Evolutionary conservation across 2,888 invertebrate species (phyloP), one percentile per base, ranked within the genome.

Genomic region (Spodoptera picta): DNA sequence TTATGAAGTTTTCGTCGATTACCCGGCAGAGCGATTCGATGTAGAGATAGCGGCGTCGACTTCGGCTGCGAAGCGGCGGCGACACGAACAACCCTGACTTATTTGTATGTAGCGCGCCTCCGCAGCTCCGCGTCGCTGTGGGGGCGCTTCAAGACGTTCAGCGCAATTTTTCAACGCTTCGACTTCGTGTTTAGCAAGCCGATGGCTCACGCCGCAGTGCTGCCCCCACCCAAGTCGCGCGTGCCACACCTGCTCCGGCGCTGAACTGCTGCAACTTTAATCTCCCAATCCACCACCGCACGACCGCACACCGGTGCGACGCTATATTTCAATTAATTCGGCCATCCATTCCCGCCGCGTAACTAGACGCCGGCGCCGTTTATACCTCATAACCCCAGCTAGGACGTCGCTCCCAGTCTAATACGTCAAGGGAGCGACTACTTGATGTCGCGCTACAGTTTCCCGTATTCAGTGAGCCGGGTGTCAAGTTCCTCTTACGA

Each of bases 251-350:
- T 90, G 91, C 88, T 89, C 89, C 77, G 87, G 85, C 86, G 87
- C 87, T 85, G 86, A 82, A 81, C 87, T 88, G 86, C 88, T 93
- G 90, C 90, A 93, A 93, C 89, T 93, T 92, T 92, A 92, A 93
- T 93, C 92, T 90, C 86, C 87, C 90, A 87, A 90, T 91, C 87
- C 87, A 88, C 86, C 89, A 82, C 87, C 90, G 90, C 91, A 90
- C 90, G 89, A 87, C 87, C 88, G 90, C 90, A 84, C 89, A 89
- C 85, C 83, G 89, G 85, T 87, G 88, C 90, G 90, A 89, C 89
- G 88, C 89, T 91, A 92, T 94, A 93, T 93, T 93, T 93, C 93
- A 92, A 93, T 93, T 93, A 93, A 92, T 92, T 92, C 90, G 89
- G 82, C 89, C 87, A 91, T 92, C 90, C 87, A 90, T 92, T 92